Percentiles rank a stretch among this genome's conserved stretches.
These are phyloP conservation scores for Dipodomys spectabilis DNA, from an alignment of 2,113 vertebrate genomes.

Conservation along the genomic window DNA sequence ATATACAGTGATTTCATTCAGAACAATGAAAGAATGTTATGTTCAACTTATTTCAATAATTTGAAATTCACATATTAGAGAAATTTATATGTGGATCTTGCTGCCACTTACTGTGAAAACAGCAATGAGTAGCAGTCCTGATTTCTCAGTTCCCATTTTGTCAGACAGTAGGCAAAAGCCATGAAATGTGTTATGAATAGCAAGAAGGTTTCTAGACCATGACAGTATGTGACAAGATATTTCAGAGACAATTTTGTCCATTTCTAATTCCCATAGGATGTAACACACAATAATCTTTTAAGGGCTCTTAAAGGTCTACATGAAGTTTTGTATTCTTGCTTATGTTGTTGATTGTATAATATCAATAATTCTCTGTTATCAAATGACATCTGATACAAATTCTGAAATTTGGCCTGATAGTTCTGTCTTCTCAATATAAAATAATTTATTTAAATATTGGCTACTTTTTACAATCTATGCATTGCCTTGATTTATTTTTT, in stretches of 20 bases:
- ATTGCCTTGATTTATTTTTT: background rate
- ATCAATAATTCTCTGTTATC: background rate
- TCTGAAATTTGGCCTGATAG: background rate
- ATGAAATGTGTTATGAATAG: background rate
- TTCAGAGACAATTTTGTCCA: background rate
- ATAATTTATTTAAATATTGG: background rate
- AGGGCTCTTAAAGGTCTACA: background rate
- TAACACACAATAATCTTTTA: background rate
- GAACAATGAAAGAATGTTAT: conserved; percentile 39
- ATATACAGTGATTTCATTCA: conserved; percentile 29
- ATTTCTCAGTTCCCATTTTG: background rate
- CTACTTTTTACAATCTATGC: background rate
- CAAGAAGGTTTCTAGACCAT: background rate
- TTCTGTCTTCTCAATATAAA: background rate
- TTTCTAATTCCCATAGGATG: background rate
- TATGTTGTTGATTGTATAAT: background rate
- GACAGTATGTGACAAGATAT: background rate
- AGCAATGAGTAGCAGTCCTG: background rate
- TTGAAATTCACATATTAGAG: conserved; percentile 20
- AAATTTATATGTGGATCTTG: background rate
- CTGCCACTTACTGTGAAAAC: conserved; percentile 8
- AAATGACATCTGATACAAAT: background rate
- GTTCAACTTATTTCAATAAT: conserved; percentile 30
- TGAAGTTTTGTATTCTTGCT: background rate
- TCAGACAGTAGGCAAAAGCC: background rate